phyloP scores from a whole-genome alignment of 1,140 invertebrate species.

The Diorhabda sublineata region DNA sequence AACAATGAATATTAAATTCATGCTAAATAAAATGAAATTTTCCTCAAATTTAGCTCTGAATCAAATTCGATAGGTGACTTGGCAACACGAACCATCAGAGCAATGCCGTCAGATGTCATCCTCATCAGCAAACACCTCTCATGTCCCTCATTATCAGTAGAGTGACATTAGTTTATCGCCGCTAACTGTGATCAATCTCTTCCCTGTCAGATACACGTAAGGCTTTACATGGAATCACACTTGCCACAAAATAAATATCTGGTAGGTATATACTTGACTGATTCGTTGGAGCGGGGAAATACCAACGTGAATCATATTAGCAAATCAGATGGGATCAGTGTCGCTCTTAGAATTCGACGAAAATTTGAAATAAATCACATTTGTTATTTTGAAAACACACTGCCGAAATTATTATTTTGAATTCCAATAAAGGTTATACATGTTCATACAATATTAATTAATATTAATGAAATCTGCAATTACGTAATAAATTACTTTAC shows the following conservation, averaged over 20 bases:
- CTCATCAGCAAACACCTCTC: conserved; percentile 8
- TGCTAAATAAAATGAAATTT: too few relatives aligned
- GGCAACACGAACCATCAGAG: background rate
- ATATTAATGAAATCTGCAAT: too few relatives aligned
- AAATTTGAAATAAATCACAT: too few relatives aligned
- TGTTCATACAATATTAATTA: too few relatives aligned
- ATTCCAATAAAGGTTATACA: too few relatives aligned
- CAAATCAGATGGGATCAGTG: background rate
- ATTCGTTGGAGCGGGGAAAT: background rate
- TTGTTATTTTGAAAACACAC: too few relatives aligned
- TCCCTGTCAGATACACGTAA: conserved; percentile 15
- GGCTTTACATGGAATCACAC: conserved; percentile 20
- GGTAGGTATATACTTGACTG: background rate
- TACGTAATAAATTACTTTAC: too few relatives aligned
- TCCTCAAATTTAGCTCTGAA: background rate
- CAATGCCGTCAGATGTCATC: conserved; percentile 8
- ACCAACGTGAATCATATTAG: conserved; percentile 12
- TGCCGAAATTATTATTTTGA: too few relatives aligned
- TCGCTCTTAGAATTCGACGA: too few relatives aligned
- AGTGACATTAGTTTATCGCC: conserved; percentile 18
- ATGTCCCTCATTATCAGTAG: conserved; percentile 15
- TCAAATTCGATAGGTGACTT: background rate
- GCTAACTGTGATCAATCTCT: conserved; percentile 16
- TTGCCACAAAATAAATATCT: conserved; percentile 19
- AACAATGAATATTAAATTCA: too few relatives aligned